Percentiles rank a stretch among this genome's conserved stretches.
Conservation (phyloP, 2,113 vertebrate species). For the Dryoscopus gambensis region DNA sequence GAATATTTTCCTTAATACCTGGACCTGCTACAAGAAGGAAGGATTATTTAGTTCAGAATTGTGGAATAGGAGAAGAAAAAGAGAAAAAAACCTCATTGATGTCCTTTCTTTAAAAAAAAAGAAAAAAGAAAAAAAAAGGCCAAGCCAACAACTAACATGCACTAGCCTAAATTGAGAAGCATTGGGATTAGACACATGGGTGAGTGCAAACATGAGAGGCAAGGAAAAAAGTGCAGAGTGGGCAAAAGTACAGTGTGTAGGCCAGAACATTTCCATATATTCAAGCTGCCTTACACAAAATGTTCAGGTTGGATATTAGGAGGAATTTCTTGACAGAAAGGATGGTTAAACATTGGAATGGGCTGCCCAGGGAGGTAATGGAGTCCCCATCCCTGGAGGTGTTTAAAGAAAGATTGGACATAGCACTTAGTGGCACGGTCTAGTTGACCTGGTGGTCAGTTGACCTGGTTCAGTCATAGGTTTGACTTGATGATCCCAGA, state of each 20-base stretch:
- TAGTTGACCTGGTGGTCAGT: background rate
- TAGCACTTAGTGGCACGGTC: background rate
- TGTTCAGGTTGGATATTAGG: background rate
- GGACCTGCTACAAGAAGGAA: background rate
- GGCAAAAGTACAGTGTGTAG: background rate
- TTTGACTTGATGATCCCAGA: background rate
- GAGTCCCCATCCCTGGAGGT: background rate
- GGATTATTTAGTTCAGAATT: background rate
- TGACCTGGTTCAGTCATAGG: background rate
- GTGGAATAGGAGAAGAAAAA: background rate
- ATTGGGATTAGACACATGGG: background rate
- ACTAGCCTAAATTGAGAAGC: background rate
- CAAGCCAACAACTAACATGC: background rate
- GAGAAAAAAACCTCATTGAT: accelerated
- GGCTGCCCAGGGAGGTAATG: background rate
- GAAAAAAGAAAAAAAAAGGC: background rate
- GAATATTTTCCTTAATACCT: background rate
- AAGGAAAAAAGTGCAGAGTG: background rate
- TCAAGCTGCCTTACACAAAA: background rate
- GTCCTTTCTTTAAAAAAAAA: background rate
- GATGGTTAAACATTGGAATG: background rate
- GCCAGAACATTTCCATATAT: background rate
- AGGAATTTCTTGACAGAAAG: background rate
- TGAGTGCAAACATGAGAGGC: background rate
- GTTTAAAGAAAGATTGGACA: background rate